Percentiles rank a stretch among this genome's conserved stretches.
Conservation (phyloP, 2,113 vertebrate species). For the Pollimyrus isidori region DNA sequence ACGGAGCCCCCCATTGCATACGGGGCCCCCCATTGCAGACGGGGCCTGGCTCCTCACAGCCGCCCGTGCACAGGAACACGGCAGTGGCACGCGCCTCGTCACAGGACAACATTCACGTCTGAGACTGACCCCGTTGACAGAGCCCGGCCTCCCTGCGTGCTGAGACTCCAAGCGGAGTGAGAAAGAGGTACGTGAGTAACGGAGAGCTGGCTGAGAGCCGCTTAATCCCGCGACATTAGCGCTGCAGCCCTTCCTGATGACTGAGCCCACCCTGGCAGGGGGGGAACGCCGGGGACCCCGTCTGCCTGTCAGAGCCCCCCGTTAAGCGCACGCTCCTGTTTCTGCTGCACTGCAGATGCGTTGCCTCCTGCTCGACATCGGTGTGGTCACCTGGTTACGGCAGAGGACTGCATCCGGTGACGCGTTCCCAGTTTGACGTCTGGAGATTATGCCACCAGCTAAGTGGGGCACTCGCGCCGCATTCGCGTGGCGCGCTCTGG, state of each 20-base stretch:
- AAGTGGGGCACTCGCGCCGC: constrained; percentile 38
- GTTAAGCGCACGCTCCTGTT: neutral
- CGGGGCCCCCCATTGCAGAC: neutral
- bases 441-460: constrained; percentile 21
- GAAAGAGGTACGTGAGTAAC: neutral
- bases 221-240: neutral
- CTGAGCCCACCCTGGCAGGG: neutral
- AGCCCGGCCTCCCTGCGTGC: neutral
- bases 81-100: neutral
- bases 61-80: neutral
- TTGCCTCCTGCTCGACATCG: neutral
- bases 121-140: neutral
- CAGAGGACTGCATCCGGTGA: constrained; percentile 13
- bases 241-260: neutral
- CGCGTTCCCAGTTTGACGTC: constrained; percentile 29
- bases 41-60: neutral
- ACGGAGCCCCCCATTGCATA: constrained; percentile 38
- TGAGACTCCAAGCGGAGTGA: neutral
- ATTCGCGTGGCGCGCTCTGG: constrained; percentile 10
- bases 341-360: constrained; percentile 47
- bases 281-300: neutral
- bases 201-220: neutral
- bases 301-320: too few relatives aligned
- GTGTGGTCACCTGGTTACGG: neutral
- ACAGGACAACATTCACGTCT: neutral